Evolutionary conservation across 2,797 vertebrate genomes (phyloP).

Genomic region (Coregonus suidteri): DNA sequence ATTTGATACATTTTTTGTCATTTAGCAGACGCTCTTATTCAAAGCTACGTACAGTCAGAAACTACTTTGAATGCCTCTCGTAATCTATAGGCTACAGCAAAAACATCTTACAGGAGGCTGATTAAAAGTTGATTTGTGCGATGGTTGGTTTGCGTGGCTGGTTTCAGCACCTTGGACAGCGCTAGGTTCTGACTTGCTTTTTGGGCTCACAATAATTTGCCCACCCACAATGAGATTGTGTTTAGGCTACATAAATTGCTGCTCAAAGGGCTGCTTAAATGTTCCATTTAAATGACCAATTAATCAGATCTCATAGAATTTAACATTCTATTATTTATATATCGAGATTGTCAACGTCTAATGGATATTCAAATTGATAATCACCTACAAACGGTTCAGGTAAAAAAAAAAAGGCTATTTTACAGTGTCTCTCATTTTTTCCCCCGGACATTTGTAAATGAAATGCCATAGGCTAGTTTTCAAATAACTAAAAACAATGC

Average conservation of each 20-base stretch:
- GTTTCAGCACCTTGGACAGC: constrained; percentile 80
- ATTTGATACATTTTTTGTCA: too few relatives aligned
- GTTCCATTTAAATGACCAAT: not conserved
- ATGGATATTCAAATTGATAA: not conserved
- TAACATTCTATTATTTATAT: not conserved
- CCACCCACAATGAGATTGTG: not conserved
- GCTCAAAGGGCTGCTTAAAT: not conserved
- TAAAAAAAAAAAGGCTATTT: not conserved
- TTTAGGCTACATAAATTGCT: not conserved
- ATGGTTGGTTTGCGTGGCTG: not conserved
- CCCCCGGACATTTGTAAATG: not conserved
- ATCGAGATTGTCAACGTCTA: not conserved
- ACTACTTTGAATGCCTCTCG: not conserved
- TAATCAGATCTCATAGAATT: not conserved
- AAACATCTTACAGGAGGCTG: not conserved
- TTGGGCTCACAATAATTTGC: not conserved
- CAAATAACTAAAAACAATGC: not conserved
- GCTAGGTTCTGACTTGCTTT: constrained; percentile 21
- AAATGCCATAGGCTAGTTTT: not conserved
- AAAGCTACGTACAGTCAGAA: too few relatives aligned
- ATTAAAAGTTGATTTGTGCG: not conserved
- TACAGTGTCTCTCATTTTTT: not conserved
- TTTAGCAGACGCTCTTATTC: too few relatives aligned
- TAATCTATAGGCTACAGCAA: not conserved
- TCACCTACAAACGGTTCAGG: not conserved